Conservation (phyloP, 2,888 invertebrate species). For the Steinernema hermaphroditum region DNA sequence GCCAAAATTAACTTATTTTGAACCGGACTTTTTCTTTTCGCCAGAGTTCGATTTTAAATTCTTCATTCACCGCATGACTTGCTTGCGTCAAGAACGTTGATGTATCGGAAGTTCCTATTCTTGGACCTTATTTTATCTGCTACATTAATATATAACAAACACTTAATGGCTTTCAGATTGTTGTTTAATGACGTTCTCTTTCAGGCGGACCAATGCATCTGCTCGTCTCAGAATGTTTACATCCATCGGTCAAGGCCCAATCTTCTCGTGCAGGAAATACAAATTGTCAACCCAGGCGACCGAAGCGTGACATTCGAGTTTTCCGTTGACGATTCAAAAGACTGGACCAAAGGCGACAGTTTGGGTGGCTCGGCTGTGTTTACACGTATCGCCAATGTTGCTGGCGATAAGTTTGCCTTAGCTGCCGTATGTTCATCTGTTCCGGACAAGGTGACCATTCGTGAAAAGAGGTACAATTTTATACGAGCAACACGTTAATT, state of each 20-base stretch:
- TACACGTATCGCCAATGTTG: slow-evolving; percentile 4
- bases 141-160: too few relatives aligned
- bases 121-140: too few relatives aligned
- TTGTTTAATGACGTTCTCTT: too few relatives aligned
- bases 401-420: slow-evolving; percentile 30
- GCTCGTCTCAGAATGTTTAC: slow-evolving; percentile 48
- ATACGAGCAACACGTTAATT: background rate
- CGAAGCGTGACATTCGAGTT: slow-evolving; percentile 25
- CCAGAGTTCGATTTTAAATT: too few relatives aligned
- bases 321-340: background rate
- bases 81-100: too few relatives aligned
- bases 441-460: slow-evolving; percentile 46
- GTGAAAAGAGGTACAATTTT: slow-evolving; percentile 46
- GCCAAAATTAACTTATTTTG: too few relatives aligned
- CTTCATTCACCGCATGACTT: too few relatives aligned
- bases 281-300: slow-evolving; percentile 45
- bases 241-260: slow-evolving; percentile 54
- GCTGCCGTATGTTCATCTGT: slow-evolving; percentile 50
- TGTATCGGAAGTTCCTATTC: too few relatives aligned
- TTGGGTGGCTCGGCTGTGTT: slow-evolving; percentile 5
- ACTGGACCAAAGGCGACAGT: slow-evolving; percentile 33
- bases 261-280: slow-evolving; percentile 52
- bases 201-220: slow-evolving; percentile 57
- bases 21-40: too few relatives aligned
- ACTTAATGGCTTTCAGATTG: too few relatives aligned